These are phyloP conservation scores for Acanthosoma haemorrhoidale DNA, from an alignment of 2,888 invertebrate species.

Conservation along the genomic window DNA sequence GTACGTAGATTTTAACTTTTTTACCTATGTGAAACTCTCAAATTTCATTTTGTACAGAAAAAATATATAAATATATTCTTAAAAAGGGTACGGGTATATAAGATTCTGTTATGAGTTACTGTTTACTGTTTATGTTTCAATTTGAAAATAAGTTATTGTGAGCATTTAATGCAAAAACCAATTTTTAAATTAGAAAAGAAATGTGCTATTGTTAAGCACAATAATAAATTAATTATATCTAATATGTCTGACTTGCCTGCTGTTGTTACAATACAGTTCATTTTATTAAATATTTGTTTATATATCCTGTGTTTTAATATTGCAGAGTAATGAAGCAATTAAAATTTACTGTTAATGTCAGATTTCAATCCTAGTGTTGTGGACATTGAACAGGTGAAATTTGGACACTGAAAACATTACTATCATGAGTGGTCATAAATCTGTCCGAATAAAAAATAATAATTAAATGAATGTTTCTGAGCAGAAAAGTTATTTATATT, in stretches of 20 bases:
- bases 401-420: neutral
- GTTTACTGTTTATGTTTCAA: constrained; percentile 12
- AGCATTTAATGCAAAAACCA: constrained; percentile 19
- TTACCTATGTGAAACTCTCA: constrained; percentile 22
- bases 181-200: constrained; percentile 1
- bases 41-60: constrained; percentile 28
- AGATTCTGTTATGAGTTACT: constrained; percentile 16
- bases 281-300: constrained; percentile 4
- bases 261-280: constrained; percentile 13
- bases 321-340: neutral
- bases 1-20: constrained; percentile 20
- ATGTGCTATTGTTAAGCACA: constrained; percentile 22
- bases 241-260: neutral
- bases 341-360: neutral
- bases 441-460: neutral
- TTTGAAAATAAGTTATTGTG: neutral
- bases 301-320: neutral
- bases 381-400: neutral
- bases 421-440: neutral
- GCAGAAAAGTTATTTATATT: neutral
- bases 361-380: neutral
- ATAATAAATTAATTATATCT: constrained; percentile 10
- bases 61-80: constrained; percentile 27
- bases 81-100: constrained; percentile 24
- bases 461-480: neutral